phyloP scores from a whole-genome alignment of 2,888 invertebrate genomes.

The Lacanobia oleracea region DNA sequence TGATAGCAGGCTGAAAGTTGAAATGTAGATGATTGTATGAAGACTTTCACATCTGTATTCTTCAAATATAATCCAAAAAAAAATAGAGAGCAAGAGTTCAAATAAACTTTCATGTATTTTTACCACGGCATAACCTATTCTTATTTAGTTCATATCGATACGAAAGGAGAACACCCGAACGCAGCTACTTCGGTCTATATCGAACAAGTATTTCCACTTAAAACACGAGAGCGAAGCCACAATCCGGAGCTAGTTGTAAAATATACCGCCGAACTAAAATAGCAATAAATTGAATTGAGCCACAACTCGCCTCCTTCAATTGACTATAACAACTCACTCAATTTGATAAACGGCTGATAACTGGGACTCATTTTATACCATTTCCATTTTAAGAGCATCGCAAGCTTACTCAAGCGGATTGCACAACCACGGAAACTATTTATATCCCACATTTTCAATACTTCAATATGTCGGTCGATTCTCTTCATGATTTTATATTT shows the following conservation, averaged over 20 bases:
- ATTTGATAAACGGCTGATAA: constrained; percentile 49
- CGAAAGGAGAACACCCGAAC: background rate
- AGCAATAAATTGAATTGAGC: constrained; percentile 50
- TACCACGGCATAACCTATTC: background rate
- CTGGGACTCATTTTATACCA: constrained; percentile 36
- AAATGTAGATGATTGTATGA: too few species aligned
- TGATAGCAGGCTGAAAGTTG: background rate
- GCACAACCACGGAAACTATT: constrained; percentile 54
- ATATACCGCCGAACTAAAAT: constrained; percentile 39
- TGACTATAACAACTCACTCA: constrained; percentile 52
- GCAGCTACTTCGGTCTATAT: constrained; percentile 1
- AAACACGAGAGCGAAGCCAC: background rate
- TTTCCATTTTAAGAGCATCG: constrained; percentile 39
- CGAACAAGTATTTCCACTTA: background rate
- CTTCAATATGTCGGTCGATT: constrained; percentile 68
- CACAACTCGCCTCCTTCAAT: constrained; percentile 46
- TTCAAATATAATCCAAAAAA: background rate
- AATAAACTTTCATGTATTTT: background rate
- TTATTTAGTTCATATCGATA: background rate
- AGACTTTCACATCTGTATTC: background rate
- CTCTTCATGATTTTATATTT: constrained; percentile 85
- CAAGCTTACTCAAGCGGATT: constrained; percentile 31
- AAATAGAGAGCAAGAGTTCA: background rate
- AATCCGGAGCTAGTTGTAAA: constrained; percentile 3
- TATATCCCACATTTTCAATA: constrained; percentile 61